Percentiles rank a stretch among this genome's conserved stretches.
phyloP scores from a whole-genome alignment of 2,113 vertebrate genomes.

The Pangasianodon gigas region DNA sequence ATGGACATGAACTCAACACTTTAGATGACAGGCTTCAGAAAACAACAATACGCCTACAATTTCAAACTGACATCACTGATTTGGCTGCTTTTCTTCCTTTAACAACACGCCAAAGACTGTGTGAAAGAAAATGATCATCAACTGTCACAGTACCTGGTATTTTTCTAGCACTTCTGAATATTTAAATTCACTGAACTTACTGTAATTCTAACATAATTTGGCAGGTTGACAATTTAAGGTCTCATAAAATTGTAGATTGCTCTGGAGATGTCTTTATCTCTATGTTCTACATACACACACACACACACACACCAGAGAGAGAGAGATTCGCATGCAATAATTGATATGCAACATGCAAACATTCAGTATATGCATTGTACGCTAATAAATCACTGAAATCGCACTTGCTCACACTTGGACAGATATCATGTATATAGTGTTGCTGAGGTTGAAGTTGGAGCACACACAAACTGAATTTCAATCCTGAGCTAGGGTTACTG shows the following conservation, averaged over 20 bases:
- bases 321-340: background rate
- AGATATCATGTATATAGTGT: background rate
- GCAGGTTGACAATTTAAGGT: slow-evolving; percentile 19
- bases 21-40: background rate
- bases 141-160: background rate
- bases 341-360: background rate
- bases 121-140: background rate
- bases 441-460: background rate
- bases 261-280: background rate
- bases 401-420: background rate
- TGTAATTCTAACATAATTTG: slow-evolving; percentile 15
- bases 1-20: slow-evolving; percentile 14
- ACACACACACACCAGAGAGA: background rate
- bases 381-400: too few relatives aligned
- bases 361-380: background rate
- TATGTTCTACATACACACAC: background rate
- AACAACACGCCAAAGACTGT: background rate
- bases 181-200: slow-evolving; percentile 8
- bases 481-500: background rate
- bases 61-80: slow-evolving; percentile 12
- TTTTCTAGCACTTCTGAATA: background rate
- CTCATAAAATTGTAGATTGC: background rate
- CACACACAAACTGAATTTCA: background rate
- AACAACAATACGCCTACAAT: slow-evolving; percentile 9
- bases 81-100: background rate